Evolutionary conservation across 2,888 invertebrate species (phyloP).

Genomic region (Nineta flava): DNA sequence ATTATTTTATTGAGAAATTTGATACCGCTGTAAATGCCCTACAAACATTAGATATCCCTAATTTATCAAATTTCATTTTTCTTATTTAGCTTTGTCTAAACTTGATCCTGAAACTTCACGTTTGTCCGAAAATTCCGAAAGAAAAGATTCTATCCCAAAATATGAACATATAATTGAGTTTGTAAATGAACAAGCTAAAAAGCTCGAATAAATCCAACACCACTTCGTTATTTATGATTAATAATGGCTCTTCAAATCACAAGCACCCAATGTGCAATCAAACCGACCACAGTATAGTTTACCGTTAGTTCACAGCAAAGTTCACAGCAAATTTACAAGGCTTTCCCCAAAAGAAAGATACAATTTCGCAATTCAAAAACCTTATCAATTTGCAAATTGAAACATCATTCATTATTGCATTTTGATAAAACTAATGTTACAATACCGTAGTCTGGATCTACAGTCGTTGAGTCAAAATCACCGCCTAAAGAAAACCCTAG

Average conservation of each 20-base stretch:
- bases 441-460: too few species aligned
- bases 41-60: background rate
- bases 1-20: background rate
- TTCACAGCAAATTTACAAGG: background rate
- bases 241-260: too few species aligned
- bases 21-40: background rate
- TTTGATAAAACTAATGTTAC: too few species aligned
- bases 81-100: background rate
- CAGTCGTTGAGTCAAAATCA: too few species aligned
- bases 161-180: background rate
- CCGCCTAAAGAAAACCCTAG: too few species aligned
- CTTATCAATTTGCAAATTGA: background rate
- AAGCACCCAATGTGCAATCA: too few species aligned
- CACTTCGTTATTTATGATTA: too few species aligned
- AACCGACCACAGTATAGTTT: too few species aligned
- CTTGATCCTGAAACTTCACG: background rate
- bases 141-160: background rate
- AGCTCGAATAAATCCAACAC: too few species aligned
- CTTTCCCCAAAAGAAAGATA: background rate
- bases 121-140: background rate
- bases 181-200: background rate
- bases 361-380: background rate
- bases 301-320: too few species aligned
- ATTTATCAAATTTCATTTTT: background rate
- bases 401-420: conserved; percentile 8